Evolutionary conservation across 1,140 invertebrate genomes (phyloP), one percentile per base, ranked within the genome.

Genomic region (Olivierus martensii): DNA sequence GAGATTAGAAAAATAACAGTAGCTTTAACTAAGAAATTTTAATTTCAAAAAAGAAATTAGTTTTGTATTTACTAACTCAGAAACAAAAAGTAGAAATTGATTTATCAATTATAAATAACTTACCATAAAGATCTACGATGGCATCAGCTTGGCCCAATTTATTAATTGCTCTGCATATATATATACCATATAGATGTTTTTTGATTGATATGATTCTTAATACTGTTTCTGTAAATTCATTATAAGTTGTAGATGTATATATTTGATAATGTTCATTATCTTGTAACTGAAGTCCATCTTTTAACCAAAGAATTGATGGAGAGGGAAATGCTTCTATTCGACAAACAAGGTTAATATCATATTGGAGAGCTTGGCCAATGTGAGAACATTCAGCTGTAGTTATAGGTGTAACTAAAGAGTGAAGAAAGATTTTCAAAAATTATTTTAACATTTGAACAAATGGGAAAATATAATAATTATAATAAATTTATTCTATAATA

Each of bases 311-410:
- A 50, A 92, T 87, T 1, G 84, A 83, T 5, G 88, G 87, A 15
- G 84, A 84, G 7, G 88, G 89, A 69, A 90, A 93, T 0, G 88
- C 87, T 69, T 91, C 87, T 3, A 93, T 81, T 62, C 88, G 85
- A 63, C 89, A 94, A 62, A 90, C 85, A 51, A 94, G 65, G 64
- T 93, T 87, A 82, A 89, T 89, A 60, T 92, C 87, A 61, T 88
- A 92, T 65, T 89, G 86, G 5, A 92, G 67, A 4, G 88, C 88
- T 75, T 93, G 82, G 17, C 83, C 84, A 17, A 90, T 70, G 11
- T 84, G 73, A 0, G 84, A 84, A 43, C 83, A 43, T n/a, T 53
- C 48, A 12, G 56, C 52, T 19, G 79, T 82, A 22, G 92, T 83
- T 0, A 89, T 83, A 0, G 88, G 88, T 0, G 84, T 72, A 55